Conservation (phyloP, 2,113 vertebrate species). For the Dascyllus trimaculatus region DNA sequence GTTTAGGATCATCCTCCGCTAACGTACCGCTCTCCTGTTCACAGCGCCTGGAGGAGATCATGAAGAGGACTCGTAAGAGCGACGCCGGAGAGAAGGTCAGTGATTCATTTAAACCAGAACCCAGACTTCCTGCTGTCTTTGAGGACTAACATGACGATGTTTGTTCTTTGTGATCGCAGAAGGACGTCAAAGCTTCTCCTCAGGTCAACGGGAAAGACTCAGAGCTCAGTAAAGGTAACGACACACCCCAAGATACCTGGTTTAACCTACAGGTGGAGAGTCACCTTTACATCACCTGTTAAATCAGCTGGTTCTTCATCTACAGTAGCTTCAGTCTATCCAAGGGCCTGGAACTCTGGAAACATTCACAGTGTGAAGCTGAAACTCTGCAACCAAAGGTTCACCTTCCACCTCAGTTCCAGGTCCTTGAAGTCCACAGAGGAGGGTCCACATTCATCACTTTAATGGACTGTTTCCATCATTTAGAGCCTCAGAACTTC, state of each 20-base stretch:
- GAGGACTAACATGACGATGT: constrained; percentile 1
- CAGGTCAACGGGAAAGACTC: constrained; percentile 87
- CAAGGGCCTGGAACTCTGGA: too few species aligned
- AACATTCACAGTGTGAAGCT: too few species aligned
- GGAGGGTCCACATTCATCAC: too few species aligned
- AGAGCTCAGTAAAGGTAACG: constrained; percentile 72
- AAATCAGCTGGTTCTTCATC: too few species aligned
- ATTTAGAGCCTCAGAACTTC: too few species aligned
- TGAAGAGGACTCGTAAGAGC: constrained; percentile 96
- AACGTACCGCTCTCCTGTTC: constrained; percentile 31
- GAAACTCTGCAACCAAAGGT: too few species aligned
- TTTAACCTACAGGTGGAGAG: too few species aligned
- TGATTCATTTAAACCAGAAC: neutral
- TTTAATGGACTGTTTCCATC: too few species aligned
- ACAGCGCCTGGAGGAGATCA: constrained; percentile 98
- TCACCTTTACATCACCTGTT: too few species aligned
- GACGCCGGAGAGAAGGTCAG: constrained; percentile 90
- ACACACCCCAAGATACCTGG: neutral
- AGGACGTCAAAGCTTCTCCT: constrained; percentile 76
- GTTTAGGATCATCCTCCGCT: constrained; percentile 5
- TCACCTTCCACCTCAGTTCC: too few species aligned
- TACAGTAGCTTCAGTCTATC: too few species aligned
- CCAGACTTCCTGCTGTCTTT: neutral
- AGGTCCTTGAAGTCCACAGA: too few species aligned
- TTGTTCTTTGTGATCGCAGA: constrained; percentile 77